Evolutionary conservation across 2,797 vertebrate genomes (phyloP).

Genomic region (Sphaeramia orbicularis): DNA sequence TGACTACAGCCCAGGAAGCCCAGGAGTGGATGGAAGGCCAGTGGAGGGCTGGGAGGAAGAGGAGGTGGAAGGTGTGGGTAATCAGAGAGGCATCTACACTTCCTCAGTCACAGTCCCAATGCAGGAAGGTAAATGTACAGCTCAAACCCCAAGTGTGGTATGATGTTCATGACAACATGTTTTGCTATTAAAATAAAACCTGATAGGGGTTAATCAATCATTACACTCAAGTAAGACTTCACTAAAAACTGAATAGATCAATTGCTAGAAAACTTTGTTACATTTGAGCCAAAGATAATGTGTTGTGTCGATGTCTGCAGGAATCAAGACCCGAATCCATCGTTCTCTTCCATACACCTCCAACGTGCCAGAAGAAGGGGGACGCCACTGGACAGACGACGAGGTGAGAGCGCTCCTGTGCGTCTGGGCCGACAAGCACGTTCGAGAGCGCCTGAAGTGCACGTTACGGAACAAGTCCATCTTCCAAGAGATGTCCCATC

Average conservation of each 20-base stretch:
- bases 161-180: constrained; percentile 10
- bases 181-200: constrained; percentile 8
- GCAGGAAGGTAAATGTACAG: constrained; percentile 77
- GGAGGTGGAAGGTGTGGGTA: constrained; percentile 74
- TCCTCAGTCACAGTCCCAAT: constrained; percentile 65
- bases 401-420: constrained; percentile 90
- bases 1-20: constrained; percentile 85
- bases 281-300: background rate
- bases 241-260: background rate
- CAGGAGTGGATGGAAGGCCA: constrained; percentile 80
- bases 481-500: constrained; percentile 92
- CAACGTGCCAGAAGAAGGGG: constrained; percentile 87
- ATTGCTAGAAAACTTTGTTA: background rate
- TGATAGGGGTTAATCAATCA: constrained; percentile 2
- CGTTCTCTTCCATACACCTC: constrained; percentile 71
- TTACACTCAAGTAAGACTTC: constrained; percentile 3
- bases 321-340: constrained; percentile 58
- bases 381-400: constrained; percentile 92
- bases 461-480: constrained; percentile 93
- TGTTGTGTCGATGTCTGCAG: constrained; percentile 49
- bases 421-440: constrained; percentile 89
- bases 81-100: constrained; percentile 60
- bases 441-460: constrained; percentile 88
- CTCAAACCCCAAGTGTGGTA: constrained; percentile 22
- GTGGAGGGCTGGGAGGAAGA: constrained; percentile 73